phyloP scores from a whole-genome alignment of 2,888 invertebrate species.

The Pristionchus mayeri region DNA sequence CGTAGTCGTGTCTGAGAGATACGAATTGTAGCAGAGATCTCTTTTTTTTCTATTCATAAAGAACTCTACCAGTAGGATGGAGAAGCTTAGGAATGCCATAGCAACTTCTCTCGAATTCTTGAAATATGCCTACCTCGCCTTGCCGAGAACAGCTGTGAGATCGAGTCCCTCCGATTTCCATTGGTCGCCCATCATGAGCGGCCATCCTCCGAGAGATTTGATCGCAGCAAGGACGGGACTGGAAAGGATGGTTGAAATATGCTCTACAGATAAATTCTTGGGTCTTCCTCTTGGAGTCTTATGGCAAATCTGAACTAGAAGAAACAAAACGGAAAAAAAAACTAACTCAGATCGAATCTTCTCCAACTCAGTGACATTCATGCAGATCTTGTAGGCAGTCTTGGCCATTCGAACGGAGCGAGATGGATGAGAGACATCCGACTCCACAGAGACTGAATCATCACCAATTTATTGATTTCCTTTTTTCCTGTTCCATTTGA shows the following conservation, averaged over 20 bases:
- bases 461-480: neutral
- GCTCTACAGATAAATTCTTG: too few relatives aligned
- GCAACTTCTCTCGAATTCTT: neutral
- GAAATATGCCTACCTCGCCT: neutral
- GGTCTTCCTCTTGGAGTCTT: too few relatives aligned
- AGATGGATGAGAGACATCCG: slow-evolving; percentile 27
- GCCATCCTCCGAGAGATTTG: slow-evolving; percentile 72
- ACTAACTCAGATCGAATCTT: slow-evolving; percentile 56
- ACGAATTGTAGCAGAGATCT: too few relatives aligned
- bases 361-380: slow-evolving; percentile 51
- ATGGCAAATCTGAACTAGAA: too few relatives aligned
- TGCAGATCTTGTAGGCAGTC: slow-evolving; percentile 55
- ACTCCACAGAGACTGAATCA: slow-evolving; percentile 54
- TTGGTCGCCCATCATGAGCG: slow-evolving; percentile 58
- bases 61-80: too few relatives aligned
- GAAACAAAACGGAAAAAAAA: too few relatives aligned
- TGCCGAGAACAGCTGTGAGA: neutral
- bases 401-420: slow-evolving; percentile 52
- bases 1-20: slow-evolving; percentile 52
- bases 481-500: neutral
- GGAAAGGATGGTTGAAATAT: too few relatives aligned
- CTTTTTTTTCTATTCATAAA: too few relatives aligned
- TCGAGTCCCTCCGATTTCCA: slow-evolving; percentile 22
- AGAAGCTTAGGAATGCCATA: too few relatives aligned
- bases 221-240: slow-evolving; percentile 62